Percentiles rank a stretch among this genome's conserved stretches.
Evolutionary conservation across 1,140 invertebrate species (phyloP).

Genomic region (Brachionus manjavacas): DNA sequence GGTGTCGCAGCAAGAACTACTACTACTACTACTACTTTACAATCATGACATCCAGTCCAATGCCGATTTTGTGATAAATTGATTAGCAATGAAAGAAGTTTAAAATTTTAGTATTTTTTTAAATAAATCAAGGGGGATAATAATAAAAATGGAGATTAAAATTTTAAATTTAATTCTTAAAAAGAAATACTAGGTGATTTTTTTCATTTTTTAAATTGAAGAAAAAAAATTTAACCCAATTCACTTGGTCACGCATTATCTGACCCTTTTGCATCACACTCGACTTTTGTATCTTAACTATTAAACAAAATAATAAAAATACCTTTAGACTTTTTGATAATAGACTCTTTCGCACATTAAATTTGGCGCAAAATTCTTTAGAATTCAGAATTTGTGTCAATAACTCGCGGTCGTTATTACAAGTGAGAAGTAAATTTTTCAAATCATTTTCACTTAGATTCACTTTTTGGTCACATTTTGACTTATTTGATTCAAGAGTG

Average conservation of each 20-base stretch:
- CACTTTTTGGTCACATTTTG: not conserved
- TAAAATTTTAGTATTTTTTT: too few relatives aligned
- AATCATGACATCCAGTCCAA: too few relatives aligned
- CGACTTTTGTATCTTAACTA: not conserved
- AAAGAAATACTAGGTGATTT: too few relatives aligned
- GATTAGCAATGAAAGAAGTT: too few relatives aligned
- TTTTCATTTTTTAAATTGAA: not conserved
- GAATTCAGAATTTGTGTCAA: constrained; percentile 24
- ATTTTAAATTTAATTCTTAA: too few relatives aligned
- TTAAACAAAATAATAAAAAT: not conserved
- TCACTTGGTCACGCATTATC: not conserved
- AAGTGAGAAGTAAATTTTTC: not conserved
- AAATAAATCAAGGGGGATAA: too few relatives aligned
- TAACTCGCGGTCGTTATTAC: not conserved
- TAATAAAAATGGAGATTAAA: too few relatives aligned
- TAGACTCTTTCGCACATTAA: not conserved
- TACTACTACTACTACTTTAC: too few relatives aligned
- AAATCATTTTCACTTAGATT: constrained; percentile 25
- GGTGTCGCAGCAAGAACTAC: too few relatives aligned
- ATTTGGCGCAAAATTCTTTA: not conserved
- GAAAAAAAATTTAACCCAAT: not conserved
- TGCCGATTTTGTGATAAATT: too few relatives aligned
- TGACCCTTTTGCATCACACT: too few relatives aligned
- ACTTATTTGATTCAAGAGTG: not conserved
- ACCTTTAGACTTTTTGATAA: not conserved